A percentile compares a stretch with the other conserved stretches of the same genome.
Evolutionary conservation across 1,140 invertebrate species (phyloP).

Genomic region (Oreohelix idahoensis): DNA sequence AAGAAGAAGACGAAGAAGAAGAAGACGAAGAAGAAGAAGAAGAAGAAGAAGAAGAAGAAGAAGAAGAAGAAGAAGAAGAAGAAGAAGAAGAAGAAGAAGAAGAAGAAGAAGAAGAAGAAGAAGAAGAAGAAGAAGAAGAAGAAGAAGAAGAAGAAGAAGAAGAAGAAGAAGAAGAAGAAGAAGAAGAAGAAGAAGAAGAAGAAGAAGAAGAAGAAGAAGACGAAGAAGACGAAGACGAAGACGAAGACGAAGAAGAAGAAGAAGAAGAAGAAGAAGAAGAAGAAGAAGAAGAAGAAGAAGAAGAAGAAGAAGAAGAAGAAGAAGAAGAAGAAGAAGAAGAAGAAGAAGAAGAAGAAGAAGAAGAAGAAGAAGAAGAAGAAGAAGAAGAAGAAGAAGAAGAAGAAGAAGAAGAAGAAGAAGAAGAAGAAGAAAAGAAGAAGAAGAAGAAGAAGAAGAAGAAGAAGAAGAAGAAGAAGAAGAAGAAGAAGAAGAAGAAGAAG

Average conservation of each 20-base stretch:
- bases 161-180: conserved; percentile 19
- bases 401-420: too few relatives aligned
- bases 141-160: neutral
- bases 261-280: neutral
- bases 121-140: neutral
- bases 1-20: too few relatives aligned
- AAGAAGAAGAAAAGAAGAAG: too few relatives aligned
- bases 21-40: too few relatives aligned
- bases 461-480: too few relatives aligned
- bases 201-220: too few relatives aligned
- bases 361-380: neutral
- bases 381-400: neutral
- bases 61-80: conserved; percentile 31
- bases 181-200: conserved; percentile 14
- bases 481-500: too few relatives aligned
- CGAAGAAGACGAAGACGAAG: too few relatives aligned
- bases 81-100: conserved; percentile 18
- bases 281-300: too few relatives aligned
- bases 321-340: neutral
- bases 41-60: conserved; percentile 31
- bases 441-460: too few relatives aligned
- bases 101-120: conserved; percentile 22
- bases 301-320: too few relatives aligned
- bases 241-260: too few relatives aligned
- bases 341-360: neutral